phyloP scores from a whole-genome alignment of 1,140 invertebrate genomes.

The Drosophila erecta region DNA sequence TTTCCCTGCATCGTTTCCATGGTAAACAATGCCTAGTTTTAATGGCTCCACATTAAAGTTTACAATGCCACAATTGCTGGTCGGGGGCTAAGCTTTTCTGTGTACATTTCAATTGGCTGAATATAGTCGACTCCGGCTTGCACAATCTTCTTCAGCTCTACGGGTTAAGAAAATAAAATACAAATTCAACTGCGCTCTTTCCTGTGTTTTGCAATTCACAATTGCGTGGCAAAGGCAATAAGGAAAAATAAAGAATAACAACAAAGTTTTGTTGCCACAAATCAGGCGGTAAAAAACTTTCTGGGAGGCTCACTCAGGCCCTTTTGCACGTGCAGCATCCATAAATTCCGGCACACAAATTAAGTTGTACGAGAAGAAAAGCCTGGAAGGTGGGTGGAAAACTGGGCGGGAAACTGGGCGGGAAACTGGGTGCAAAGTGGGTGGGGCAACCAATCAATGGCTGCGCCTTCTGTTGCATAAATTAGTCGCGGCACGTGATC shows the following conservation, averaged over 20 bases:
- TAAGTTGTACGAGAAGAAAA: constrained; percentile 49
- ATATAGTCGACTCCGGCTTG: constrained; percentile 65
- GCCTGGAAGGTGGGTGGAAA: neutral
- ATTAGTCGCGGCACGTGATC: constrained; percentile 75
- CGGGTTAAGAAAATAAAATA: constrained; percentile 32
- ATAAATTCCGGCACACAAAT: constrained; percentile 73
- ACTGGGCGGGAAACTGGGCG: neutral
- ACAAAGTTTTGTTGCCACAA: constrained; percentile 77
- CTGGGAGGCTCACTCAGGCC: constrained; percentile 18
- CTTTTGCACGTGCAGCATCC: constrained; percentile 74
- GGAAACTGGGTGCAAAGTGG: neutral
- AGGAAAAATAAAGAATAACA: constrained; percentile 11
- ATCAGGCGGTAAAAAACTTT: constrained; percentile 76
- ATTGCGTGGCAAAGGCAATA: constrained; percentile 18
- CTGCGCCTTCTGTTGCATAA: constrained; percentile 76
- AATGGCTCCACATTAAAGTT: constrained; percentile 67
- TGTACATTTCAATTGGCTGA: constrained; percentile 62
- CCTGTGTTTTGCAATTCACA: constrained; percentile 52
- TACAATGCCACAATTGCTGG: constrained; percentile 36
- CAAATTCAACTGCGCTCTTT: constrained; percentile 8
- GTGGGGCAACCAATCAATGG: constrained; percentile 68
- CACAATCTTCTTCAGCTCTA: constrained; percentile 38
- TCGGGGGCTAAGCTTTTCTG: constrained; percentile 45
- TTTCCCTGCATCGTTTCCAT: constrained; percentile 43
- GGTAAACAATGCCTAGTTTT: constrained; percentile 64